These are phyloP conservation scores for Scolopax mira DNA, from an alignment of 2,113 vertebrate species.

Conservation along the genomic window DNA sequence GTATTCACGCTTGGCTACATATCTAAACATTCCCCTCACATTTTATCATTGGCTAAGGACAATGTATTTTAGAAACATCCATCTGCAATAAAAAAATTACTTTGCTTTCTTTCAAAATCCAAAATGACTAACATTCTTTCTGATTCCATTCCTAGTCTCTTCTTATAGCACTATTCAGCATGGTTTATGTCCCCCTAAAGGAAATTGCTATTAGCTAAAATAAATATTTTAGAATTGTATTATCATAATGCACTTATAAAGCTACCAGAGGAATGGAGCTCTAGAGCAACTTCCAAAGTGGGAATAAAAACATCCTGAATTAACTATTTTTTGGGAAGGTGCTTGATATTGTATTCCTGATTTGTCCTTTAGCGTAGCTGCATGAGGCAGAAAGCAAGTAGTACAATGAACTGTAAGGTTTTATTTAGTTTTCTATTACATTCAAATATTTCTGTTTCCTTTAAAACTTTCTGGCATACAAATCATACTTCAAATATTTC, in stretches of 20 bases:
- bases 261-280: not conserved
- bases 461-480: not conserved
- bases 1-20: not conserved
- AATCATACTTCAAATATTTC: not conserved
- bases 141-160: not conserved
- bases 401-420: not conserved
- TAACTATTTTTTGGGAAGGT: not conserved
- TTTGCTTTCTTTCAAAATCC: not conserved
- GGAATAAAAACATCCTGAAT: not conserved
- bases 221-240: slow-evolving; percentile 26
- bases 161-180: not conserved
- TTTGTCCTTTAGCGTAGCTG: not conserved
- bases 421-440: not conserved
- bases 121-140: not conserved
- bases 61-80: not conserved
- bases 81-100: not conserved
- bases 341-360: not conserved
- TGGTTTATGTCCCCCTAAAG: not conserved
- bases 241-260: not conserved
- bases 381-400: not conserved
- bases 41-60: not conserved
- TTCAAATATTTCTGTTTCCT: not conserved
- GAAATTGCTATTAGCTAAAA: slow-evolving; percentile 26
- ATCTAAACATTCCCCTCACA: not conserved
- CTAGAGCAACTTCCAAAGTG: not conserved